A percentile compares a stretch with the other conserved stretches of the same genome.
Evolutionary conservation across 1,140 invertebrate genomes (phyloP).

Genomic region (Drosophila subobscura): DNA sequence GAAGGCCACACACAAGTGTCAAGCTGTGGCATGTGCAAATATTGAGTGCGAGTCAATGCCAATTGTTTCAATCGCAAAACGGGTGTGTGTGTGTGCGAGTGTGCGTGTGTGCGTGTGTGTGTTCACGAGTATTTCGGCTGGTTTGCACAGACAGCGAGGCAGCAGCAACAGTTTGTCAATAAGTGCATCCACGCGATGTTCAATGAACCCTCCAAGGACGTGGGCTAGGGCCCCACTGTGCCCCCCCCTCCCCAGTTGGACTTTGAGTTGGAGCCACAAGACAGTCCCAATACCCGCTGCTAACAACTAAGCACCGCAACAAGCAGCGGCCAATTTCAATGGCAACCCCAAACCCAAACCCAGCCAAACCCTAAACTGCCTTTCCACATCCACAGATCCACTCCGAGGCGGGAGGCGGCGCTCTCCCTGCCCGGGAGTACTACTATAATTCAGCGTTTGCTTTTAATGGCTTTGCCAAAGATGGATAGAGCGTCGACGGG

Average conservation of each 20-base stretch:
- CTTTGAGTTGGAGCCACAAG: too few species aligned
- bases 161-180: slow-evolving; percentile 23
- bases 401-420: slow-evolving; percentile 17
- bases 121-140: slow-evolving; percentile 4
- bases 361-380: background rate
- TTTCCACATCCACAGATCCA: background rate
- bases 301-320: slow-evolving; percentile 47
- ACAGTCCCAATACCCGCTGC: background rate
- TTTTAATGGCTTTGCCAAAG: slow-evolving; percentile 51
- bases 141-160: slow-evolving; percentile 28
- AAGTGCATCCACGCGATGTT: slow-evolving; percentile 36
- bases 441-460: slow-evolving; percentile 61
- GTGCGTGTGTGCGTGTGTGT: slow-evolving; percentile 1
- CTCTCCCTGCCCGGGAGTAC: slow-evolving; percentile 28
- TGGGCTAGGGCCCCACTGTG: slow-evolving; percentile 16
- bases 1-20: slow-evolving; percentile 23
- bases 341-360: background rate
- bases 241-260: too few species aligned
- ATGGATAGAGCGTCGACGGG: too few species aligned
- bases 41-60: slow-evolving; percentile 48
- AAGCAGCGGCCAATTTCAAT: slow-evolving; percentile 22
- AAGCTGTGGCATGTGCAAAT: slow-evolving; percentile 46
- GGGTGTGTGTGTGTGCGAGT: slow-evolving; percentile 1
- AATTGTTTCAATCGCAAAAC: slow-evolving; percentile 20
- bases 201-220: slow-evolving; percentile 53